phyloP scores from a whole-genome alignment of 2,888 invertebrate species.

The Lepeophtheirus nordmannii region DNA sequence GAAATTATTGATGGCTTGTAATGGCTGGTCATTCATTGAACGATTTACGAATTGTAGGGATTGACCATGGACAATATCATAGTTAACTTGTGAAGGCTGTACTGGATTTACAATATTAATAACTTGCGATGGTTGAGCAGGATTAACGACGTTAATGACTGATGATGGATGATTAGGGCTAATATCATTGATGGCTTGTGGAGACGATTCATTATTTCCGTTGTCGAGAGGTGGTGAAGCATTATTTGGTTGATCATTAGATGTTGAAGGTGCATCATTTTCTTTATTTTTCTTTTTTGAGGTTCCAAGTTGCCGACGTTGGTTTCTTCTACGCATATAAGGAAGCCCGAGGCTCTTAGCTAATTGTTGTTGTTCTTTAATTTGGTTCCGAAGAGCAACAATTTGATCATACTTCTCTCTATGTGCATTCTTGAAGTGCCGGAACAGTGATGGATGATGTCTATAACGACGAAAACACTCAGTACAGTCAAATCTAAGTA shows the following conservation, averaged over 20 bases:
- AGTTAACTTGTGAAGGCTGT: no score
- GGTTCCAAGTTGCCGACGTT: not conserved
- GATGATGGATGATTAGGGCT: no score
- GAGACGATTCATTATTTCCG: no score
- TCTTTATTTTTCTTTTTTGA: not conserved
- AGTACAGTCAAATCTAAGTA: not conserved
- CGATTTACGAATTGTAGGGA: no score
- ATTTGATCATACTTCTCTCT: not conserved
- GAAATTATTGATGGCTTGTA: no score
- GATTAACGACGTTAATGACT: no score
- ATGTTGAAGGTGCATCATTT: not conserved
- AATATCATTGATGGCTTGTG: no score
- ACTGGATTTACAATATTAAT: no score
- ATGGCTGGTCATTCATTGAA: no score
- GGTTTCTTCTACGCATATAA: not conserved
- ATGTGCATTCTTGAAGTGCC: not conserved
- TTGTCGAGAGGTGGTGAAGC: no score
- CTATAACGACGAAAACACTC: not conserved
- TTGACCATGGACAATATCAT: no score
- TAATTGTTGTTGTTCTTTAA: not conserved
- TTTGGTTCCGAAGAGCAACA: not conserved
- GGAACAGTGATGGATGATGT: not conserved
- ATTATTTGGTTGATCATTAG: not conserved
- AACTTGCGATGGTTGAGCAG: no score
- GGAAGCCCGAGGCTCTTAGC: not conserved